These are phyloP conservation scores for Proctacanthus coquilletti DNA, from an alignment of 1,140 invertebrate species.

Conservation along the genomic window DNA sequence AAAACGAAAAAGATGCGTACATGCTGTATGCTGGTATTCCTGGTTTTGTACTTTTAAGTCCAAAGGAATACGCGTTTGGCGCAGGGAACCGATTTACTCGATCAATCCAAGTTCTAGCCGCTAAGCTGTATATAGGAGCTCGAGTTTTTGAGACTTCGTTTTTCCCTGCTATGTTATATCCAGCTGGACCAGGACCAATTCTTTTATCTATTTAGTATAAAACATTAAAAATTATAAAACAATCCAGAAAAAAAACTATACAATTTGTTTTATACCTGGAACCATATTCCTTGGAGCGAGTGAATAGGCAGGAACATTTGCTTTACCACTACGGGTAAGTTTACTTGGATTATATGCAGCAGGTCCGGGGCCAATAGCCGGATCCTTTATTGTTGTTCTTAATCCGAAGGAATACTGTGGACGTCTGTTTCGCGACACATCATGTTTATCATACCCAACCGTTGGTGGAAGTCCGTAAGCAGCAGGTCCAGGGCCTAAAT, in stretches of 20 bases:
- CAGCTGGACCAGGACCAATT: constrained; percentile 36
- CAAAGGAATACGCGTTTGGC: constrained; percentile 42
- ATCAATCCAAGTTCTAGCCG: constrained; percentile 29
- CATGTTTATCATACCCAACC: constrained; percentile 39
- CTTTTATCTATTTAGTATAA: constrained; percentile 20
- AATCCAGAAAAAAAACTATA: too few species aligned
- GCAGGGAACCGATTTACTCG: constrained; percentile 34
- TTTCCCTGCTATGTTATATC: constrained; percentile 33
- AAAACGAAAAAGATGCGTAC: constrained; percentile 20
- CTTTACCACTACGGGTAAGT: constrained; percentile 18
- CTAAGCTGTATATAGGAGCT: constrained; percentile 39
- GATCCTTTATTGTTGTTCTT: constrained; percentile 11
- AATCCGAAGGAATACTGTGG: constrained; percentile 42
- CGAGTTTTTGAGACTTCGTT: constrained; percentile 31
- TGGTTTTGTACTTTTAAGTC: constrained; percentile 27
- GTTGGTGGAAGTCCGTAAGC: constrained; percentile 40
- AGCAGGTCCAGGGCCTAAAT: constrained; percentile 42
- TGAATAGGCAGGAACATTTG: constrained; percentile 17
- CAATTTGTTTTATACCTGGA: constrained; percentile 4
- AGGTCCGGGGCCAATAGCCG: constrained; percentile 16
- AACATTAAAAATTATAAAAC: too few species aligned
- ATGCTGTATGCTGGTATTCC: constrained; percentile 32
- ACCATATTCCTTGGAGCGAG: constrained; percentile 15
- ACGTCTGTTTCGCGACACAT: constrained; percentile 36
- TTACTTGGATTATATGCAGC: constrained; percentile 20